Base-by-base conservation (phyloP, 2,113 vertebrate genomes). In the Trogon melanurus region DNA sequence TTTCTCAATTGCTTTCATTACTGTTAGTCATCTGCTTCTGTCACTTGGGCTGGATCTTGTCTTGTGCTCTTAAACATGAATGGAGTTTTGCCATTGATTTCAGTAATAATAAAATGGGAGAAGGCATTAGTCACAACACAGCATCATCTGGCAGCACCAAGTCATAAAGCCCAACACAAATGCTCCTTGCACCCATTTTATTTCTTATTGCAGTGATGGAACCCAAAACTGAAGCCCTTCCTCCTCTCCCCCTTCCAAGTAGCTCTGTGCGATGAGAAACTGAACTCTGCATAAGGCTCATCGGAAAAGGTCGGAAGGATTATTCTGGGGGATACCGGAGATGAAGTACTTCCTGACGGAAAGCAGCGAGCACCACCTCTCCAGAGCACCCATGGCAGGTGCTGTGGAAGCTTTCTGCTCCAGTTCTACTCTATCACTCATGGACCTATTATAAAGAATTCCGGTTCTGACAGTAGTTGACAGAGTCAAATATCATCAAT, bases 1-100 rank as follows among this genome's bases (percentile, higher is more conserved):
- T 85, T 81, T 36, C 72, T 16, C 3, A 79, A 82, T 85, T 95
- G 78, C 34, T 91, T 79, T 64, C 61, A 65, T 95, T 95, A 93
- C 71, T 70, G 38, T 72, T 86, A 93, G 34, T 74, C 65, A 84
- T 74, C 57, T 29, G 54, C 36, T 85, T 87, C 76, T 89, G 48
- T 57, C 79, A 58, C 66, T 86, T 81, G 36, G 16, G 76, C 80
- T 91, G 62, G 69, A 80, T 90, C 65, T 88, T 78, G 34, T 85
- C 73, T 69, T 79, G 27, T 88, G 66, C 66, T 82, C 48, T 87
- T 72, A 64, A 91, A 74, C 11, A 61, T 21, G 86, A 92, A 69
- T n/a, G 44, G 67, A 93, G n/a, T 61, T 94, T 79, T 85, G 60
- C 45, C 70, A 93, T 67, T 83, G 25, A 89, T 93, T 83, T 95